Evolutionary conservation across 2,113 vertebrate species (phyloP), one percentile per base, ranked within the genome.

Genomic region (Percina caprodes): DNA sequence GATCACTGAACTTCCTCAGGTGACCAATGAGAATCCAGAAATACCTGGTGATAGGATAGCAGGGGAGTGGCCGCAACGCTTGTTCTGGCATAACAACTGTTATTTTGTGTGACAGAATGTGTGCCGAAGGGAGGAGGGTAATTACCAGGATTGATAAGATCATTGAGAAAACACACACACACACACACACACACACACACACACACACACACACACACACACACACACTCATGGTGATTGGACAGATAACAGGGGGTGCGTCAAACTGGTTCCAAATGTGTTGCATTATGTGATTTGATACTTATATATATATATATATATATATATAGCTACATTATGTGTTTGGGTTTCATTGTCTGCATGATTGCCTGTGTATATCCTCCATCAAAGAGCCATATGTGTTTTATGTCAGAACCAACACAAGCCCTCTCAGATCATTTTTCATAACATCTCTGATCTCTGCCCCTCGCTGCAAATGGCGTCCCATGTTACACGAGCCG

Each of bases 11-110:
- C 86, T 21, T 54, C 55, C 69, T 42, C 69, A 79, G 88, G 73
- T 74, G 79, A 63, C 91, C 93, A 94, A 93, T 92, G 65, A 81
- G 87, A 78, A 82, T 42, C 21, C 61, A 83, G 81, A 65, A 51
- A 84, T 83, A 87, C 63, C 91, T 83, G 90, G 73, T 62, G 84
- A 83, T 69, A 61, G 59, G 26, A 69, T 68, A 46, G 15, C 13
- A 51, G n/a, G 79, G 84, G 86, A 80, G 82, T 23, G 67, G 84
- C 66, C 5, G 1, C 15, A 4, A 1, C 1, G 21, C 77, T 56
- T 14, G 7, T 56, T 62, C 12, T 46, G 54, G 5, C 45, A 81
- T 85, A 85, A 91, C 77, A 88, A 83, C 67, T 52, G 61, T 78
- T 67, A 15, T 35, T 56, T 26, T 79, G 30, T 66, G 60, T 78